Evolutionary conservation across 64 coral and sea anemone genomes (phyloP).

Genomic region (Trachythela sp.): DNA sequence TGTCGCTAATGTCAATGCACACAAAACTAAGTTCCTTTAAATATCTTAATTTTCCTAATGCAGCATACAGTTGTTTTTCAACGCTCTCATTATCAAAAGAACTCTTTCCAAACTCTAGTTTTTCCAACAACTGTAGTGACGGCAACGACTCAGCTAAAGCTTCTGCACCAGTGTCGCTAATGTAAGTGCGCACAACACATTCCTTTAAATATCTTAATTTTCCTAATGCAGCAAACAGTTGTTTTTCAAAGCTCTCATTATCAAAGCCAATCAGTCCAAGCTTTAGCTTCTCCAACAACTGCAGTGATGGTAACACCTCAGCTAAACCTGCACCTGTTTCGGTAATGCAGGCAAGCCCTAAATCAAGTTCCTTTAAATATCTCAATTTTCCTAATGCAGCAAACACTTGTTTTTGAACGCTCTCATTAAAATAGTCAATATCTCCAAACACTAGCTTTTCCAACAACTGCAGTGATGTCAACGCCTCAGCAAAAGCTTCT

Average conservation of each 20-base stretch:
- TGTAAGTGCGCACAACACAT: too few relatives aligned
- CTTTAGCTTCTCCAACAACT: neutral
- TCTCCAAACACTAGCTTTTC: neutral
- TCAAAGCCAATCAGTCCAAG: too few relatives aligned
- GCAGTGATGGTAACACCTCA: neutral
- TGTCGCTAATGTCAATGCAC: neutral
- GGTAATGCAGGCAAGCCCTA: neutral
- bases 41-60: neutral
- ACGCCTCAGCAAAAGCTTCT: neutral
- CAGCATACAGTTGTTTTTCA: neutral
- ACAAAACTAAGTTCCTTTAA: neutral
- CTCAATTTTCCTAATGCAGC: too few relatives aligned
- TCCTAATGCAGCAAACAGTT: too few relatives aligned
- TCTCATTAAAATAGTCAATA: neutral
- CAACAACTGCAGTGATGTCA: neutral
- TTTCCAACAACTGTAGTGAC: too few relatives aligned
- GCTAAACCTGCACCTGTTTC: neutral
- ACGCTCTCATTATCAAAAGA: too few relatives aligned
- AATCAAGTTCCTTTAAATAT: neutral
- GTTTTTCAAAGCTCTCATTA: too few relatives aligned
- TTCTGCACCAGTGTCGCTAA: too few relatives aligned
- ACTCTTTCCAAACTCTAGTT: too few relatives aligned
- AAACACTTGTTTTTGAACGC: too few relatives aligned
- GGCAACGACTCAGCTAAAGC: too few relatives aligned
- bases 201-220: too few relatives aligned